Evolutionary conservation across 1,140 invertebrate species (phyloP).

Genomic region (Drosophila carrolli): DNA sequence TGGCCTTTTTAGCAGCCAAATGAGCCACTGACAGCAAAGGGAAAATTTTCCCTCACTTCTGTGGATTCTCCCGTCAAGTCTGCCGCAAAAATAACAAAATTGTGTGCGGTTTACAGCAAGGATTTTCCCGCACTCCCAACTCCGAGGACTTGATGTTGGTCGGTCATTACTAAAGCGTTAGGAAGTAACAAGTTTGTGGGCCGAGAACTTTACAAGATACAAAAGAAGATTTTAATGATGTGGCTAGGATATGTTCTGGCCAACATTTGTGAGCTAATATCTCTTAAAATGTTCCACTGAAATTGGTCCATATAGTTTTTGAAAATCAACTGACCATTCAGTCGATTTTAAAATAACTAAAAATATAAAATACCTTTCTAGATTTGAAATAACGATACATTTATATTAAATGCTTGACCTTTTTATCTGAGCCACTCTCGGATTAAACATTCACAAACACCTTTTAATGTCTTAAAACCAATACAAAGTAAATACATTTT

Average conservation of each 20-base stretch:
- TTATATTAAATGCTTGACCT: not conserved
- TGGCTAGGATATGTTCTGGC: not conserved
- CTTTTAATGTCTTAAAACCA: constrained; percentile 8
- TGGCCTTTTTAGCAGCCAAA: constrained; percentile 61
- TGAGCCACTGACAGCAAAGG: constrained; percentile 65
- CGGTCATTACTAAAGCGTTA: constrained; percentile 32
- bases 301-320: no score
- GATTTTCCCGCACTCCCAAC: constrained; percentile 35
- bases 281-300: not conserved
- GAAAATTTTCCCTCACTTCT: constrained; percentile 33
- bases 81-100: constrained; percentile 75
- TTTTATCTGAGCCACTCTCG: not conserved
- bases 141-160: constrained; percentile 15
- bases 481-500: constrained; percentile 19
- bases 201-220: constrained; percentile 14
- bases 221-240: constrained; percentile 37
- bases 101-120: constrained; percentile 58
- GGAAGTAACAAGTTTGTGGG: constrained; percentile 26
- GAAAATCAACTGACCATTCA: no score
- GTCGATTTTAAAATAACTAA: constrained; percentile 1
- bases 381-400: not conserved
- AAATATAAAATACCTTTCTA: not conserved
- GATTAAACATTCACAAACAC: not conserved
- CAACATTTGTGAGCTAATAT: not conserved
- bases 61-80: constrained; percentile 37